phyloP scores from a whole-genome alignment of 1,140 invertebrate species.

The Cepaea nemoralis region DNA sequence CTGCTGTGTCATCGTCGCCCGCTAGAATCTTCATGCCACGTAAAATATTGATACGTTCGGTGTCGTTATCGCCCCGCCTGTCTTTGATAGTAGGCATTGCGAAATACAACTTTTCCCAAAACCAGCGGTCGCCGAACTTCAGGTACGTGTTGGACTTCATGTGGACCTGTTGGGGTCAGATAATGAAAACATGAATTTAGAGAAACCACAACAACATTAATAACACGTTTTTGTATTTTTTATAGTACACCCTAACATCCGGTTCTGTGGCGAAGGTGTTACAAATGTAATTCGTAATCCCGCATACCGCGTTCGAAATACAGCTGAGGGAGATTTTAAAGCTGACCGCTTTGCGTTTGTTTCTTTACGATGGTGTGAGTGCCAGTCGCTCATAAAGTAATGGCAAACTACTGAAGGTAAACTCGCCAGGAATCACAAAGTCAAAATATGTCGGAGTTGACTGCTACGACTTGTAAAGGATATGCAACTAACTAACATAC shows the following conservation, averaged over 20 bases:
- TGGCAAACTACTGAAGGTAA: no score
- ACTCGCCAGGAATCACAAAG: no score
- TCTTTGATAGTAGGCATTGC: constrained; percentile 78
- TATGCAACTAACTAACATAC: no score
- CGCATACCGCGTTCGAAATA: not conserved
- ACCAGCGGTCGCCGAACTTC: constrained; percentile 79
- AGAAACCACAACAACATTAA: not conserved
- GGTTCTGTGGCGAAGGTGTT: no score
- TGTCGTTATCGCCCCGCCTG: not conserved
- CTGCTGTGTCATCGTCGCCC: not conserved
- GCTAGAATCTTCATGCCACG: constrained; percentile 24
- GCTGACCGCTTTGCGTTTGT: no score
- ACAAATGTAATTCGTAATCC: not conserved
- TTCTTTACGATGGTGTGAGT: no score
- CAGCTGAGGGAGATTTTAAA: no score
- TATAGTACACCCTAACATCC: not conserved
- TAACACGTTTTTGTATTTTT: no score
- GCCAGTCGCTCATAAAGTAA: no score
- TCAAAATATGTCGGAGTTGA: no score
- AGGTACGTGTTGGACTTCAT: constrained; percentile 78
- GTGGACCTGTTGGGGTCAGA: constrained; percentile 36
- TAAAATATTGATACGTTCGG: not conserved
- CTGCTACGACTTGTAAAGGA: no score
- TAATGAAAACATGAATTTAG: not conserved
- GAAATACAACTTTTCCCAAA: constrained; percentile 94